Conservation (phyloP, 2,113 vertebrate genomes). For the Notiomystis cincta region DNA sequence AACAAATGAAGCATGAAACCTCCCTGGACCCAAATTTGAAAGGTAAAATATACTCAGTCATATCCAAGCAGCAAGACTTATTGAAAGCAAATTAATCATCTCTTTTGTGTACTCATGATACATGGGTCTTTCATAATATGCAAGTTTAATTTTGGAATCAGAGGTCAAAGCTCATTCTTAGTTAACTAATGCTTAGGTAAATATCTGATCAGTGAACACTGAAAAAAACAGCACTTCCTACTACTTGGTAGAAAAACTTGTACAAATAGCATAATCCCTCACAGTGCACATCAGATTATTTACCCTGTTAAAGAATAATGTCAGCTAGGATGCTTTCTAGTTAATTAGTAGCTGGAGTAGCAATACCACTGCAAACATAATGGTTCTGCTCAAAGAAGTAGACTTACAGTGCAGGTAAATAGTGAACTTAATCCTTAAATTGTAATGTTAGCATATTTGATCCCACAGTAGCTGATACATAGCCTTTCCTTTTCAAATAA, state of each 20-base stretch:
- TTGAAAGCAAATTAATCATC: not conserved
- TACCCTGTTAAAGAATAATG: not conserved
- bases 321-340: not conserved
- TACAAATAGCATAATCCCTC: not conserved
- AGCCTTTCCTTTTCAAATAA: not conserved
- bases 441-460: not conserved
- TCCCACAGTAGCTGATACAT: not conserved
- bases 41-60: not conserved
- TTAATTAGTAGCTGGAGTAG: not conserved
- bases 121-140: not conserved
- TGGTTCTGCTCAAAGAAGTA: not conserved
- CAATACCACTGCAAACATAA: not conserved
- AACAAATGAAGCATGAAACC: not conserved
- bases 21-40: not conserved
- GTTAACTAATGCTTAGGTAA: not conserved
- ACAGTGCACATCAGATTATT: not conserved
- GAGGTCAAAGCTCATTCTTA: not conserved
- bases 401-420: not conserved
- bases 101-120: not conserved
- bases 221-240: not conserved
- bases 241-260: not conserved
- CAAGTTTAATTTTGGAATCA: not conserved
- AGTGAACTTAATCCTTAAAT: not conserved
- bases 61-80: not conserved
- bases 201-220: not conserved